Evolutionary conservation across 2,797 vertebrate genomes (phyloP).

Genomic region (Lutjanus campechanus): DNA sequence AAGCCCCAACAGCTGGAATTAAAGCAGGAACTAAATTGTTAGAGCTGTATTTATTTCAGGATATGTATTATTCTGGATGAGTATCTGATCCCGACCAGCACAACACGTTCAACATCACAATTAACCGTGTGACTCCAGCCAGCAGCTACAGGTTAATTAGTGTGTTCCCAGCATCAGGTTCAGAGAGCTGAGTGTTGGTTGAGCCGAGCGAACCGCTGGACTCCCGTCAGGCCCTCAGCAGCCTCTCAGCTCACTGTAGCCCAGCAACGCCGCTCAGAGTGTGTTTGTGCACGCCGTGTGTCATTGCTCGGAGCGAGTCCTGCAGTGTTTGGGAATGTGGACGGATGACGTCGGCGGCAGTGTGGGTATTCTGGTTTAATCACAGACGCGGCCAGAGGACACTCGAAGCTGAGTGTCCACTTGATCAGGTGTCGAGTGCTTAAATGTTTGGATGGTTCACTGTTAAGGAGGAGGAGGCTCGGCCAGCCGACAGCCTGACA

Average conservation of each 20-base stretch:
- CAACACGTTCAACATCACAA: not conserved
- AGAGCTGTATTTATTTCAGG: not conserved
- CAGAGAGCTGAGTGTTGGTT: slow-evolving; percentile 7
- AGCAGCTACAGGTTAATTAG: not conserved
- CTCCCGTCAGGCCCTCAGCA: slow-evolving; percentile 16
- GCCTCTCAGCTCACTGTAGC: slow-evolving; percentile 37
- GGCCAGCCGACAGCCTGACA: not conserved
- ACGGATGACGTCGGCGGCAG: not conserved
- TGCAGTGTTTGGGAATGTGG: slow-evolving; percentile 27
- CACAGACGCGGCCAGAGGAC: slow-evolving; percentile 31
- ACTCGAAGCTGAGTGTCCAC: slow-evolving; percentile 50
- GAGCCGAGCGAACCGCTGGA: not conserved
- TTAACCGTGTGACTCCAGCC: not conserved
- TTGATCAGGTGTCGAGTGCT: slow-evolving; percentile 52
- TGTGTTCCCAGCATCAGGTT: not conserved
- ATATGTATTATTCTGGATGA: not conserved
- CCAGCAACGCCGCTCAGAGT: slow-evolving; percentile 21
- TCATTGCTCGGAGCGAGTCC: slow-evolving; percentile 23
- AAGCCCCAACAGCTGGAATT: not conserved
- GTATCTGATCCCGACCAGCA: not conserved
- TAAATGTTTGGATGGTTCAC: slow-evolving; percentile 53
- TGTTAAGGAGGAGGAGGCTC: slow-evolving; percentile 18
- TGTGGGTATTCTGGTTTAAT: slow-evolving; percentile 28
- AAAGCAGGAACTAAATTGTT: not conserved
- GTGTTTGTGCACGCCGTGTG: not conserved